Evolutionary conservation across 2,797 vertebrate species (phyloP).

Genomic region (Poeciliopsis infans): DNA sequence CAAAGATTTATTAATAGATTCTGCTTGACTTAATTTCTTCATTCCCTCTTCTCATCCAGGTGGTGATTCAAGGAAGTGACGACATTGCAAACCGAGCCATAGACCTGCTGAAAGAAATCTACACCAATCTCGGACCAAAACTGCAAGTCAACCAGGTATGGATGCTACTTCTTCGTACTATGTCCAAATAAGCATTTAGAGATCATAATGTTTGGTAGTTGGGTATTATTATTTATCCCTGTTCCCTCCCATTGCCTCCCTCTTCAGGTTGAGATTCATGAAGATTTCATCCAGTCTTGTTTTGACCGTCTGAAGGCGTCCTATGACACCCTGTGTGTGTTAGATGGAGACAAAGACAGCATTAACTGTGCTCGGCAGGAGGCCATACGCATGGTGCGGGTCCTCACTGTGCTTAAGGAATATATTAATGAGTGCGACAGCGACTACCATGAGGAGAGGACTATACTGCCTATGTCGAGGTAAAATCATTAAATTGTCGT

Average conservation of each 20-base stretch:
- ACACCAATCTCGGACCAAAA: constrained; percentile 98
- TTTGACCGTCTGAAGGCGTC: constrained; percentile 99
- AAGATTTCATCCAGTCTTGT: constrained; percentile 99
- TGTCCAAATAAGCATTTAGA: background rate
- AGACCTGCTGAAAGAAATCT: constrained; percentile 98
- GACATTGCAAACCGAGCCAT: constrained; percentile 98
- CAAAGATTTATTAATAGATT: background rate
- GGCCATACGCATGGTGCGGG: constrained; percentile 98
- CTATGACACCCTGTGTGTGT: constrained; percentile 96
- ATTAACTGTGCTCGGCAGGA: constrained; percentile 98
- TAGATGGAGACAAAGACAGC: constrained; percentile 99
- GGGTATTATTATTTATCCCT: no score
- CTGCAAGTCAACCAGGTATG: constrained; percentile 98
- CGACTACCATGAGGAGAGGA: constrained; percentile 98
- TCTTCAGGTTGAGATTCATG: constrained; percentile 95
- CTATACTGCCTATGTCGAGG: constrained; percentile 99
- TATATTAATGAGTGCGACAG: constrained; percentile 99
- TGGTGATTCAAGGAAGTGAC: constrained; percentile 99
- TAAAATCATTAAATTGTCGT: constrained; percentile 59
- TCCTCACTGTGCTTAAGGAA: constrained; percentile 96
- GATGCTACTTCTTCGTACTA: background rate
- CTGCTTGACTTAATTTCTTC: background rate
- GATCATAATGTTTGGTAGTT: background rate
- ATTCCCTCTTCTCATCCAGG: constrained; percentile 74
- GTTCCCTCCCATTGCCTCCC: background rate